These are phyloP conservation scores for Anser brachyrhynchus DNA, from an alignment of 2,113 vertebrate species.

Conservation along the genomic window DNA sequence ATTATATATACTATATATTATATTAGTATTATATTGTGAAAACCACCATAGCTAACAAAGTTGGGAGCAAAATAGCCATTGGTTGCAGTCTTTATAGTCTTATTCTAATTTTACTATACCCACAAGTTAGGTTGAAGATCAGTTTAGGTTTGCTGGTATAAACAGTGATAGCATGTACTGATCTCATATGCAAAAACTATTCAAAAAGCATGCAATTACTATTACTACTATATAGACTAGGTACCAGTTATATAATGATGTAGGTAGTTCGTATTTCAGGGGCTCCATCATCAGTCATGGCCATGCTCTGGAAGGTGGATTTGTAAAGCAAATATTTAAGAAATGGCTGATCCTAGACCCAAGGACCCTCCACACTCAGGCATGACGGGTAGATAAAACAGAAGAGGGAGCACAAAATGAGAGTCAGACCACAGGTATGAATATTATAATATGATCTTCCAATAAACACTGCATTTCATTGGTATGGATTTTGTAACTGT, in stretches of 20 bases:
- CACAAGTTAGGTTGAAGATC: not conserved
- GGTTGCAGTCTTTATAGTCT: not conserved
- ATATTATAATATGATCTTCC: not conserved
- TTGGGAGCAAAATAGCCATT: not conserved
- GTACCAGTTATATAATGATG: not conserved
- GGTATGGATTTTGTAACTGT: not conserved
- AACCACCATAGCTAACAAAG: not conserved
- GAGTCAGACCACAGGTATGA: not conserved
- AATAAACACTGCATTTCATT: not conserved
- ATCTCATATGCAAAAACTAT: not conserved
- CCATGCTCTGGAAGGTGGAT: not conserved
- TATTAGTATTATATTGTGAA: not conserved
- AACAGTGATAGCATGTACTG: not conserved
- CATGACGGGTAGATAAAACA: not conserved
- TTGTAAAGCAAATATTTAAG: not conserved
- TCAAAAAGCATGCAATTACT: not conserved
- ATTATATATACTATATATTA: too few relatives aligned
- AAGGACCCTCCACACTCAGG: not conserved
- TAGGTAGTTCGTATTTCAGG: not conserved
- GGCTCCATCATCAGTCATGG: not conserved
- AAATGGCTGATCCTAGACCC: not conserved
- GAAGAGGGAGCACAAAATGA: not conserved
- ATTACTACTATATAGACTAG: not conserved
- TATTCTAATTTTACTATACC: not conserved
- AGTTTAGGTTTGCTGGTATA: not conserved